Evolutionary conservation across 1,140 invertebrate genomes (phyloP).

Genomic region (Melanaphis sacchari): DNA sequence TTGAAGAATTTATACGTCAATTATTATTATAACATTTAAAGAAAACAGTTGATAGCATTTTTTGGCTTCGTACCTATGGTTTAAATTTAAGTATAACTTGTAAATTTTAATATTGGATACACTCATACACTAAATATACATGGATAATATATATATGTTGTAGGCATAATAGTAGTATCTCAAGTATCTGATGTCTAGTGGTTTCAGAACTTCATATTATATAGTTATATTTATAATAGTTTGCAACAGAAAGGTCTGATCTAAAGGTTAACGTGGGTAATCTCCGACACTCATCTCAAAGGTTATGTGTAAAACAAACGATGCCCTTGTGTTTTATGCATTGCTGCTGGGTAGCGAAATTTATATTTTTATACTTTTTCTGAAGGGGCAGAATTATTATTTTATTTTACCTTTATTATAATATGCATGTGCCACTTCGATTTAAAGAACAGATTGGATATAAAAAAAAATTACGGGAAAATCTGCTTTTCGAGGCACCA

Average conservation of each 20-base stretch:
- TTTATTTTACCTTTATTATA: slow-evolving; percentile 44
- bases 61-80: not conserved
- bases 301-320: slow-evolving; percentile 37
- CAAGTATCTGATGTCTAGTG: slow-evolving; percentile 9
- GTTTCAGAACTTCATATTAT: not conserved
- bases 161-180: not conserved
- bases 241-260: slow-evolving; percentile 20
- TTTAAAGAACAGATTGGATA: slow-evolving; percentile 21
- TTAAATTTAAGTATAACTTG: slow-evolving; percentile 12
- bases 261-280: slow-evolving; percentile 49
- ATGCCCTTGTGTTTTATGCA: slow-evolving; percentile 25
- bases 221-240: slow-evolving; percentile 42
- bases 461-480: slow-evolving; percentile 25
- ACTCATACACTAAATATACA: not conserved
- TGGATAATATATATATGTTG: not conserved
- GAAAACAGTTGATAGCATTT: not conserved
- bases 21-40: not conserved
- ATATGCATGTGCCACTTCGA: slow-evolving; percentile 8
- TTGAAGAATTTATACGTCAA: not conserved
- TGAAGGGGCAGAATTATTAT: not conserved
- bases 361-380: slow-evolving; percentile 13
- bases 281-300: slow-evolving; percentile 13
- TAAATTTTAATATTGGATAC: not conserved
- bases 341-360: not conserved
- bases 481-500: not conserved